These are phyloP conservation scores for Acanthiza pusilla DNA, from an alignment of 2,797 vertebrate species.

Conservation along the genomic window DNA sequence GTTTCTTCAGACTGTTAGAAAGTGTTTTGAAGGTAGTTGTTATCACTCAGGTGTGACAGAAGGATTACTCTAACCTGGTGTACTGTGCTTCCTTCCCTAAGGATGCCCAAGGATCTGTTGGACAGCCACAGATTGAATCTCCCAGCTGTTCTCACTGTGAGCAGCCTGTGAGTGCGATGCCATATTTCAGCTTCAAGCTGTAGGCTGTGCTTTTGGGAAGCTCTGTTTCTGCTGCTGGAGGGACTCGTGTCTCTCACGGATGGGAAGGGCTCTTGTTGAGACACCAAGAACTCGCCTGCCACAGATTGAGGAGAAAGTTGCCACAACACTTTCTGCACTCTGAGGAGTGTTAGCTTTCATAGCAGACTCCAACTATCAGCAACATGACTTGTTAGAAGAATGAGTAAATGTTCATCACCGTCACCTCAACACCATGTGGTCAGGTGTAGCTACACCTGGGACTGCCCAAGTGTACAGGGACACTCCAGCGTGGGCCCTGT, in stretches of 20 bases:
- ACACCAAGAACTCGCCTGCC: background rate
- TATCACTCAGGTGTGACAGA: background rate
- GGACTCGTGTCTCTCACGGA: rapidly evolving
- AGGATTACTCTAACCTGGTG: background rate
- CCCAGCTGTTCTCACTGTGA: background rate
- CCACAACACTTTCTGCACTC: background rate
- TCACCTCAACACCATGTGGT: background rate
- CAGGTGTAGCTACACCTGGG: background rate
- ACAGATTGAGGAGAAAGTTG: background rate
- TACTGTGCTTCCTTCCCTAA: background rate
- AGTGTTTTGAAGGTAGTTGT: background rate
- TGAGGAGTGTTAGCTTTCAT: background rate
- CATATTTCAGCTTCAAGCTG: background rate
- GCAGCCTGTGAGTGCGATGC: background rate
- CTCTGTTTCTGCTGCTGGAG: background rate
- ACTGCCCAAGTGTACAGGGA: background rate
- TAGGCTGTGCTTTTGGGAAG: background rate
- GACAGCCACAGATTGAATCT: background rate
- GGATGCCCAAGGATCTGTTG: background rate
- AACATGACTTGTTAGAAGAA: background rate
- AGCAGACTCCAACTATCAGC: background rate
- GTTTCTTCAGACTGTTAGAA: background rate
- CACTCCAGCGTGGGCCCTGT: background rate
- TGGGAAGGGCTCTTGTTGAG: background rate
- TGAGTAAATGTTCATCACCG: background rate